Evolutionary conservation across 2,113 vertebrate species (phyloP).

Genomic region (Bombycilla garrulus): DNA sequence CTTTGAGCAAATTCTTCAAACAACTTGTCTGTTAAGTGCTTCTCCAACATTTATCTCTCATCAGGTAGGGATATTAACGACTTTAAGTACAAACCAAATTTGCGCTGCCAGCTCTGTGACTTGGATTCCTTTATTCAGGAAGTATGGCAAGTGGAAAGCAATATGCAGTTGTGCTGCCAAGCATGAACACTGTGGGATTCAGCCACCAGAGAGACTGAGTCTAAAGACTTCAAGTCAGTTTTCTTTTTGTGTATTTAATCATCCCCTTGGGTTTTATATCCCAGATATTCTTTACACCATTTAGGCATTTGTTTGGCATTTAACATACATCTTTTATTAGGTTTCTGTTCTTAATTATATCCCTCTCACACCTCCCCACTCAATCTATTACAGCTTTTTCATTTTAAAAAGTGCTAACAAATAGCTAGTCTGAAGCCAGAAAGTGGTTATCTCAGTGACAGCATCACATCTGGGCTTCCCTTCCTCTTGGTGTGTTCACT

Average conservation of each 20-base stretch:
- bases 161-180: neutral
- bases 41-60: neutral
- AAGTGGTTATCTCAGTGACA: neutral
- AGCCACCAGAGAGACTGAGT: neutral
- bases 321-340: neutral
- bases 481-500: neutral
- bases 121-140: neutral
- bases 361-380: neutral
- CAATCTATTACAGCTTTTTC: neutral
- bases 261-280: neutral
- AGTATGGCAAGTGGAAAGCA: neutral
- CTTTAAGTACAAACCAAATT: neutral
- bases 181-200: neutral
- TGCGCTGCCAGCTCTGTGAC: neutral
- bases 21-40: neutral
- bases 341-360: neutral
- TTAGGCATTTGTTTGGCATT: neutral
- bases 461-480: neutral
- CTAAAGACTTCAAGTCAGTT: neutral
- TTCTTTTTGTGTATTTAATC: neutral
- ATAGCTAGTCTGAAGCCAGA: neutral
- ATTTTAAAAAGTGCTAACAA: neutral
- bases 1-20: neutral
- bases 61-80: neutral
- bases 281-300: neutral